Conservation (phyloP, 2,113 vertebrate species). For the Thinocorus orbignyianus region DNA sequence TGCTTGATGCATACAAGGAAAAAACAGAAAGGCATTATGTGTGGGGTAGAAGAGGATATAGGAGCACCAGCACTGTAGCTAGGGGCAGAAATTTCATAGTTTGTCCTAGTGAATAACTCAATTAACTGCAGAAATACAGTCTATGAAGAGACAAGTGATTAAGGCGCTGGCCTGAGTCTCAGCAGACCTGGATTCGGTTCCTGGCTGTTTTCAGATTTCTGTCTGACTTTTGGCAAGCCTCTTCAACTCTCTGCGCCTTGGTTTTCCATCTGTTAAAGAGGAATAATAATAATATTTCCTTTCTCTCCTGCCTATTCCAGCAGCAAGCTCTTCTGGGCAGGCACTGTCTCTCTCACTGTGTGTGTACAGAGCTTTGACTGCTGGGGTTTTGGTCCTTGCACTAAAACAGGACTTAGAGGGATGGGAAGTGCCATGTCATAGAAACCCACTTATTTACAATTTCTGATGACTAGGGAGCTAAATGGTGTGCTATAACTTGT, state of each 20-base stretch:
- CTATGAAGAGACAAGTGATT: constrained; percentile 1
- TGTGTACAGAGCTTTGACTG: not conserved
- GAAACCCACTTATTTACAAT: not conserved
- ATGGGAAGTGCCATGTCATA: not conserved
- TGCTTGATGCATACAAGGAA: fast-evolving
- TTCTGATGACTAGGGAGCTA: not conserved
- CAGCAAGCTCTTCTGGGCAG: not conserved
- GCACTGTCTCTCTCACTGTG: not conserved
- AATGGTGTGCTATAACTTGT: not conserved
- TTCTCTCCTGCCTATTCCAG: constrained; percentile 17
- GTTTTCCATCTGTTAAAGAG: constrained; percentile 52
- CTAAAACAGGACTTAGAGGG: not conserved
- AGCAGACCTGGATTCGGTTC: constrained; percentile 5
- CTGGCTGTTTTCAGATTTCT: constrained; percentile 50
- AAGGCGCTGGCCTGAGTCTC: constrained; percentile 39
- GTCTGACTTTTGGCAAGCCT: constrained; percentile 50
- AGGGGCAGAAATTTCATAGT: not conserved
- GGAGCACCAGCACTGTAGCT: not conserved
- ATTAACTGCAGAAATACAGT: constrained; percentile 27
- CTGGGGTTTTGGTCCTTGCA: not conserved
- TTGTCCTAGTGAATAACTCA: constrained; percentile 2
- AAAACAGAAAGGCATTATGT: not conserved
- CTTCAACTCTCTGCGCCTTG: not conserved
- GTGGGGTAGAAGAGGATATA: not conserved
- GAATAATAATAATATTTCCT: constrained; percentile 57